A percentile compares a stretch with the other conserved stretches of the same genome.
These are phyloP conservation scores for Rhinella marina DNA, from an alignment of 2,797 vertebrate genomes.

Conservation along the genomic window DNA sequence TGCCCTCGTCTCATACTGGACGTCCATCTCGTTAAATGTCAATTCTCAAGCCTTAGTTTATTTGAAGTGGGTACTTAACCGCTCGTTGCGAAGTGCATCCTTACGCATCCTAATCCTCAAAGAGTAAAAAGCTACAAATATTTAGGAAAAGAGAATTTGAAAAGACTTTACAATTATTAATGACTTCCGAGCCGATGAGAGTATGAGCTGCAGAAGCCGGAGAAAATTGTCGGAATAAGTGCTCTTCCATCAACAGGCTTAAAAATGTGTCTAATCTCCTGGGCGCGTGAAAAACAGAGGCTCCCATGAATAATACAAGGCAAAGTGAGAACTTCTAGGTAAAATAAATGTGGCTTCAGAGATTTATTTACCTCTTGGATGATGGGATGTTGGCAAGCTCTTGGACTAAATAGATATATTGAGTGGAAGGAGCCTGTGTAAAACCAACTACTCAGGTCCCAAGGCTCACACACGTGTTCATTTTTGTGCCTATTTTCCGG, in stretches of 20 bases:
- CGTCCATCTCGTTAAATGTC: neutral
- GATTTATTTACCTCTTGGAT: constrained; percentile 41
- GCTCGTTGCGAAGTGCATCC: neutral
- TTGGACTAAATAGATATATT: constrained; percentile 10
- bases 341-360: constrained; percentile 46
- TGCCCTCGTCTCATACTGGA: neutral
- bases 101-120: neutral
- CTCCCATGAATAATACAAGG: constrained; percentile 56
- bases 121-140: constrained; percentile 38
- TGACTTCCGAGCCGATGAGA: constrained; percentile 55
- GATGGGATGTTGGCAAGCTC: constrained; percentile 3
- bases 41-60: constrained; percentile 9
- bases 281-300: constrained; percentile 33
- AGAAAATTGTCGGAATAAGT: constrained; percentile 50
- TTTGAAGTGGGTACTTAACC: constrained; percentile 6
- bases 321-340: constrained; percentile 40
- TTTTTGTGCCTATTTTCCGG: neutral
- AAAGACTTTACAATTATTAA: constrained; percentile 58
- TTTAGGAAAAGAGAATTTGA: constrained; percentile 36
- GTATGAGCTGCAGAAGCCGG: constrained; percentile 4
- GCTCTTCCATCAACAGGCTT: constrained; percentile 55
- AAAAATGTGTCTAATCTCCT: constrained; percentile 49
- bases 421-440: constrained; percentile 7
- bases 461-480: neutral
- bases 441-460: neutral